Percentiles rank a stretch among this genome's conserved stretches.
These are phyloP conservation scores for Drosophila murphyi DNA, from an alignment of 1,140 invertebrate species.

Conservation along the genomic window DNA sequence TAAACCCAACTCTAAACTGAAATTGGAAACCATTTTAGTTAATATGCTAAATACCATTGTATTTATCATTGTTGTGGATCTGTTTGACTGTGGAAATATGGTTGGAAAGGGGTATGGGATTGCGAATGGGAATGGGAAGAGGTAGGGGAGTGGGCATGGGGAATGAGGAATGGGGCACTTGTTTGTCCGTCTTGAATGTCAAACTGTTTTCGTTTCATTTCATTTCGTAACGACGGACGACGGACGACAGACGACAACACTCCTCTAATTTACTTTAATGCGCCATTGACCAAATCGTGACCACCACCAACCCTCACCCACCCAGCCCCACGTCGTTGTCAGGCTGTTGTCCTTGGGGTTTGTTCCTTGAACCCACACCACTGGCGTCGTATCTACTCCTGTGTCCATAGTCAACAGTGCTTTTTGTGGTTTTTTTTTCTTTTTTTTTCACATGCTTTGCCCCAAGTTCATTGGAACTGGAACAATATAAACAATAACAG, in stretches of 20 bases:
- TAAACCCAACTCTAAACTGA: no score
- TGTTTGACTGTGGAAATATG: neutral
- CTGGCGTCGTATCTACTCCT: neutral
- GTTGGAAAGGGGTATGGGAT: neutral
- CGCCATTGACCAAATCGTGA: constrained; percentile 12
- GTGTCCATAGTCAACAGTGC: constrained; percentile 18
- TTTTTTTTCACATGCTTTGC: constrained; percentile 7
- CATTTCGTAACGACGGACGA: constrained; percentile 42
- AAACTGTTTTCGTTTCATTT: constrained; percentile 43
- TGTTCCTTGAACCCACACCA: neutral
- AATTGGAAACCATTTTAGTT: constrained; percentile 5
- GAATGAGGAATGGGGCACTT: neutral
- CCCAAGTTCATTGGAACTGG: constrained; percentile 24
- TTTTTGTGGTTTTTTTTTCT: no score
- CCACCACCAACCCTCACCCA: neutral
- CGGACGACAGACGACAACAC: constrained; percentile 12
- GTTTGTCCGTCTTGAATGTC: neutral
- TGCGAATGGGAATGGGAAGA: no score
- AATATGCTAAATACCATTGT: constrained; percentile 18
- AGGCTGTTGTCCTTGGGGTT: neutral
- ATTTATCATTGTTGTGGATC: constrained; percentile 10
- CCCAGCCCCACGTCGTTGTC: no score
- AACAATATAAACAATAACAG: constrained; percentile 1
- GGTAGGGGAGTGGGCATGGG: neutral
- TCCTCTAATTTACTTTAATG: constrained; percentile 63